Percentiles rank a stretch among this genome's conserved stretches.
phyloP scores from a whole-genome alignment of 2,113 vertebrate genomes.

The Pollimyrus isidori region DNA sequence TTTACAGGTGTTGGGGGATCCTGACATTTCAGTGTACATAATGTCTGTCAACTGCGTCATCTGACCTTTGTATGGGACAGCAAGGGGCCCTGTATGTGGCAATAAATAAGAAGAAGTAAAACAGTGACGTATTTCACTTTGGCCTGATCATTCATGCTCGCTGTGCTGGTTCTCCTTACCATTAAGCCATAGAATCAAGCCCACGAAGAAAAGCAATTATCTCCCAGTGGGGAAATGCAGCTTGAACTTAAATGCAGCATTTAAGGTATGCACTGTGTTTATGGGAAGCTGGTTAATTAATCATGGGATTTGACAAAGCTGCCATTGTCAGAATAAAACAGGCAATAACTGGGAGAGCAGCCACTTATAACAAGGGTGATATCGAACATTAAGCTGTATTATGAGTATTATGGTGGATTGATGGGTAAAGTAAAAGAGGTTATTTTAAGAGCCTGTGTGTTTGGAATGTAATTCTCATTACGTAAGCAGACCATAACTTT shows the following conservation, averaged over 20 bases:
- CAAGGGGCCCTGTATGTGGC: background rate
- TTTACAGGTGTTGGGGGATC: background rate
- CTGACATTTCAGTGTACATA: background rate
- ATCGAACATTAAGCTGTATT: background rate
- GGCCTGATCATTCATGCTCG: background rate
- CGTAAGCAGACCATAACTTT: background rate
- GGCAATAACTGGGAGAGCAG: background rate
- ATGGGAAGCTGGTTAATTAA: conserved; percentile 19
- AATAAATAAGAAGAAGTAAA: background rate
- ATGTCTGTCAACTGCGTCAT: background rate
- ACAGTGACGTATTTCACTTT: background rate
- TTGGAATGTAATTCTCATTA: background rate
- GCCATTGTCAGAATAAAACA: background rate
- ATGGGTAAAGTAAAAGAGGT: background rate
- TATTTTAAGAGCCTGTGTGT: background rate
- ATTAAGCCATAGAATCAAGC: background rate
- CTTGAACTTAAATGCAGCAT: background rate
- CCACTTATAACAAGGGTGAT: background rate
- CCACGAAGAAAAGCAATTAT: background rate
- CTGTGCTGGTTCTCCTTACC: background rate
- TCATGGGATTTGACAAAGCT: background rate
- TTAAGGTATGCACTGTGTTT: conserved; percentile 20
- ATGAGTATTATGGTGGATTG: background rate
- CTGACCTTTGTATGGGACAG: background rate
- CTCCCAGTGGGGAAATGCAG: background rate